phyloP scores from a whole-genome alignment of 2,797 vertebrate species.

The Lutjanus argentimaculatus region DNA sequence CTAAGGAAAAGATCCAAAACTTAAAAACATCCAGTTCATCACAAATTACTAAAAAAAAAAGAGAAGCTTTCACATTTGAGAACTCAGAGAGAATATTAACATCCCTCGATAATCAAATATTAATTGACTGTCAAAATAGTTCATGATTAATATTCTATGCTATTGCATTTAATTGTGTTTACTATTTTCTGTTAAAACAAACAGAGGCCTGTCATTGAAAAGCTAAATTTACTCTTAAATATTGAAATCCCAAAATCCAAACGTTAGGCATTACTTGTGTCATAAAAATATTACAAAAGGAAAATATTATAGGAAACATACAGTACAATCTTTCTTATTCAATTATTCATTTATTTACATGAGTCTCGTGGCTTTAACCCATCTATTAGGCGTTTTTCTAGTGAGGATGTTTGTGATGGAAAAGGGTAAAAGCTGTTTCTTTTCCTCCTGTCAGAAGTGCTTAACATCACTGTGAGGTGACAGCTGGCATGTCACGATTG shows the following conservation, averaged over 20 bases:
- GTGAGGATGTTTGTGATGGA: conserved; percentile 33
- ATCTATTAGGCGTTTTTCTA: not conserved
- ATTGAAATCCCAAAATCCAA: not conserved
- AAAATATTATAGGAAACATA: not conserved
- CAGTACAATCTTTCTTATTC: too few relatives aligned
- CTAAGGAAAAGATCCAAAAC: too few relatives aligned
- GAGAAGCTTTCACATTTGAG: not conserved
- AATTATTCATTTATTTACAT: not conserved
- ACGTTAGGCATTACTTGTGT: too few relatives aligned
- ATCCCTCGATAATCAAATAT: not conserved
- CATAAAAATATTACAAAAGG: too few relatives aligned
- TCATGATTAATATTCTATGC: not conserved
- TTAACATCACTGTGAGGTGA: conserved; percentile 64
- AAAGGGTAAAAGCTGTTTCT: conserved; percentile 52
- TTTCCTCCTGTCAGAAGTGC: conserved; percentile 57
- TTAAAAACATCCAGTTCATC: too few relatives aligned
- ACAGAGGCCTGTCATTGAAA: not conserved
- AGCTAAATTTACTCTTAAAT: not conserved
- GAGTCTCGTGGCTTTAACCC: not conserved
- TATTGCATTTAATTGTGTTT: not conserved
- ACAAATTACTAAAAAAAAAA: not conserved
- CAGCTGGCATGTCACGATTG: conserved; percentile 64
- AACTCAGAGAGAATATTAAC: not conserved
- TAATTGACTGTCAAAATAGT: not conserved
- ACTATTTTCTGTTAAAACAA: not conserved